Evolutionary conservation across 2,888 invertebrate genomes (phyloP), one percentile per base, ranked within the genome.

Genomic region (Hyles lineata): DNA sequence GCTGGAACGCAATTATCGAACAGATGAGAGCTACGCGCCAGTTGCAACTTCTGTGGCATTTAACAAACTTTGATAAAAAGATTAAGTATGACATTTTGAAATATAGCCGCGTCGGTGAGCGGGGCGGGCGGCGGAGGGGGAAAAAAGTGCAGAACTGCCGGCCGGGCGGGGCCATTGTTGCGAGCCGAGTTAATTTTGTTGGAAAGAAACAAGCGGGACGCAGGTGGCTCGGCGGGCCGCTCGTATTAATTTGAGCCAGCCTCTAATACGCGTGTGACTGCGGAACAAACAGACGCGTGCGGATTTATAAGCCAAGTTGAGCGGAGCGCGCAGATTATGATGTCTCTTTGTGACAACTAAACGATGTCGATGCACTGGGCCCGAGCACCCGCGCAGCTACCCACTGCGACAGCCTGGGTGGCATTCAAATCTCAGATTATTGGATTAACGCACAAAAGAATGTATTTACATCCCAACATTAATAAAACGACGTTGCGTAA

Each of bases 1-100:
- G 85, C 88, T 86, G 77, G 85, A 91, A 92, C 87, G 90, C 89
- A 94, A 94, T 93, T 93, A 92, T 88, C 85, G 87, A 87, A 86
- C 88, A 89, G 92, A 92, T 88, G 91, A 90, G 85, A 82, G 84
- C 87, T 86, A 83, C 85, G 81, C 85, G 87, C 86, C 92, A 91
- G 92, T 90, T 93, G 93, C 93, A 92, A 89, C 92, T 89, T 93
- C 91, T 91, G 89, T 85, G 85, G 89, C 90, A 87, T 92, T 93
- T 93, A 93, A 89, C 93, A 90, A 94, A 94, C 92, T 94, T 94
- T 94, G 94, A 94, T 94, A 94, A 94, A 93, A 92, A 94, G 94
- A 94, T 94, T 94, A 94, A 94, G 89, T 93, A 92, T 94, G 94
- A 94, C 94, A 94, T 91, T 93, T 93, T 94, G 94, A 94, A 94